phyloP scores from a whole-genome alignment of 2,888 invertebrate genomes.

The Oligia strigilis region DNA sequence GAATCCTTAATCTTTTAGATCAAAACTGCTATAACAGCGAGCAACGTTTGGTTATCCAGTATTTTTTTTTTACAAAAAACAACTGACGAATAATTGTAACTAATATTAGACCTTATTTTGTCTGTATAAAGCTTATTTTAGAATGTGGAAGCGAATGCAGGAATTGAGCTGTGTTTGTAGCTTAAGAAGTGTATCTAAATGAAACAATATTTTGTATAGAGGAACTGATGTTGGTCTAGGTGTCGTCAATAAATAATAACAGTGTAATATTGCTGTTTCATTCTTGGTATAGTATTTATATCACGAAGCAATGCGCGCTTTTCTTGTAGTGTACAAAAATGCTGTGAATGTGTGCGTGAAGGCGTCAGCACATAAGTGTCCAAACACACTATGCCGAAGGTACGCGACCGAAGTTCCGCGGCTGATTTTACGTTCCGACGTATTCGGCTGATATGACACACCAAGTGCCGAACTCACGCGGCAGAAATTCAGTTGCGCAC shows the following conservation, averaged over 20 bases:
- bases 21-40: constrained; percentile 20
- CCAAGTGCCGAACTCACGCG: too few relatives aligned
- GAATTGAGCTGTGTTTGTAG: constrained; percentile 72
- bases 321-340: neutral
- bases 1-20: constrained; percentile 32
- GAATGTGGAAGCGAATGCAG: constrained; percentile 58
- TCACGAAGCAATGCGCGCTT: neutral
- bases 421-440: too few relatives aligned
- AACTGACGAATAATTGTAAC: constrained; percentile 25
- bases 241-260: constrained; percentile 79
- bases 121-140: constrained; percentile 50
- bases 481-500: too few relatives aligned
- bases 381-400: too few relatives aligned
- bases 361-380: too few relatives aligned
- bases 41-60: constrained; percentile 6
- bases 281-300: constrained; percentile 25
- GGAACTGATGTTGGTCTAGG: constrained; percentile 76
- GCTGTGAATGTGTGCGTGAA: neutral
- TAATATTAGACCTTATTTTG: constrained; percentile 41
- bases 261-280: constrained; percentile 68
- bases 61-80: constrained; percentile 34
- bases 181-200: constrained; percentile 72
- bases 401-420: too few relatives aligned
- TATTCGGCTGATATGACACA: too few relatives aligned
- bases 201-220: constrained; percentile 84